phyloP scores from a whole-genome alignment of 1,140 invertebrate species.

The Bradysia coprophila region DNA sequence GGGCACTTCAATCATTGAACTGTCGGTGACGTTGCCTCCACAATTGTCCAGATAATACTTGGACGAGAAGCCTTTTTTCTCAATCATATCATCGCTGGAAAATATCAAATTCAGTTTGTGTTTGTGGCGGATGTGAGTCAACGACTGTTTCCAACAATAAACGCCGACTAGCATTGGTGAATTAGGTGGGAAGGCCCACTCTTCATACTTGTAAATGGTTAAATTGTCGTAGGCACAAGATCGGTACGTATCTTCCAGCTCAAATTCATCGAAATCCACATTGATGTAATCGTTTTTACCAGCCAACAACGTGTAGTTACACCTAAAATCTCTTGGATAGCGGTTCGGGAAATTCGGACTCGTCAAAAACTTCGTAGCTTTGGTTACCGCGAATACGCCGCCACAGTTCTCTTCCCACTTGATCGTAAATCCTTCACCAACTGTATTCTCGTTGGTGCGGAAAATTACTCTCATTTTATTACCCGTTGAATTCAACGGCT shows the following conservation, averaged over 20 bases:
- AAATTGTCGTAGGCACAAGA: slow-evolving; percentile 32
- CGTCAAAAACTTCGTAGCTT: slow-evolving; percentile 30
- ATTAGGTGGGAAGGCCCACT: slow-evolving; percentile 3
- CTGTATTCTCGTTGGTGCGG: slow-evolving; percentile 38
- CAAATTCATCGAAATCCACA: slow-evolving; percentile 34
- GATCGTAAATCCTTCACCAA: slow-evolving; percentile 50
- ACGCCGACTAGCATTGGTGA: slow-evolving; percentile 4
- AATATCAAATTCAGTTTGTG: slow-evolving; percentile 17
- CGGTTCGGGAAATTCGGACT: slow-evolving; percentile 52
- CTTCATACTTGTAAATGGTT: slow-evolving; percentile 19
- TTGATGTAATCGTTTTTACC: slow-evolving; percentile 18
- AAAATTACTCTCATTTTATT: slow-evolving; percentile 50
- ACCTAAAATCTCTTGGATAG: slow-evolving; percentile 40
- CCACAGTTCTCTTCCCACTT: slow-evolving; percentile 47
- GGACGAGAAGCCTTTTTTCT: slow-evolving; percentile 30
- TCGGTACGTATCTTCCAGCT: slow-evolving; percentile 18
- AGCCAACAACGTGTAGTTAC: slow-evolving; percentile 45
- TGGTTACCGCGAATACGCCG: slow-evolving; percentile 36
- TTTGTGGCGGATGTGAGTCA: slow-evolving; percentile 13
- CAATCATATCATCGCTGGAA: slow-evolving; percentile 25
- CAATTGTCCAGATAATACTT: slow-evolving; percentile 28
- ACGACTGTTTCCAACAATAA: slow-evolving; percentile 21
- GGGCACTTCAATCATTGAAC: slow-evolving; percentile 23
- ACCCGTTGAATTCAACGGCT: slow-evolving; percentile 36
- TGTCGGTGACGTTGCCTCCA: slow-evolving; percentile 26